Evolutionary conservation across 1,140 invertebrate genomes (phyloP).

Genomic region (Chrysoperla carnea): DNA sequence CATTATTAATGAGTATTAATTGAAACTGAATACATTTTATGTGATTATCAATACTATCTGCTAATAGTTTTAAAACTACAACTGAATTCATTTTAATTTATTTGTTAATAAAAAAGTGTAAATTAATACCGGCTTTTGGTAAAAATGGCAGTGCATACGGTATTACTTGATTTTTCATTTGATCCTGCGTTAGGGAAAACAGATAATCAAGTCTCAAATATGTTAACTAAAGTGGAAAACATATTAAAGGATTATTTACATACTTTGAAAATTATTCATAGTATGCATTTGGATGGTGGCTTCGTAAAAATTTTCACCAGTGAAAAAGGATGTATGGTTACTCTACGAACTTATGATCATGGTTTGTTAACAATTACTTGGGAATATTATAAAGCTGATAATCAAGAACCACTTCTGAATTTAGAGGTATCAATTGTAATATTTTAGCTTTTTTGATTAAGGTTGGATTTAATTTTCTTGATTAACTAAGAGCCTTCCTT

Average conservation of each 20-base stretch:
- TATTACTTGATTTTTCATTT: constrained; percentile 63
- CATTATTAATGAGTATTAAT: too few relatives aligned
- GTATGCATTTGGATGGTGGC: constrained; percentile 38
- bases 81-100: too few relatives aligned
- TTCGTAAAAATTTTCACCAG: constrained; percentile 47
- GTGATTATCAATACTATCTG: too few relatives aligned
- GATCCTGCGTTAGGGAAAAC: constrained; percentile 44
- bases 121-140: too few relatives aligned
- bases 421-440: constrained; percentile 39
- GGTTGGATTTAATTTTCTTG: not conserved
- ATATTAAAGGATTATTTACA: constrained; percentile 47
- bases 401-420: constrained; percentile 45
- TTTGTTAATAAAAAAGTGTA: too few relatives aligned
- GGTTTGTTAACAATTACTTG: constrained; percentile 61
- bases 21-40: too few relatives aligned
- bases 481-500: not conserved
- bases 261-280: constrained; percentile 38
- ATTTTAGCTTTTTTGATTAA: constrained; percentile 3
- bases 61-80: too few relatives aligned
- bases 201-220: constrained; percentile 38
- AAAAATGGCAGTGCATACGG: constrained; percentile 60
- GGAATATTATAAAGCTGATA: constrained; percentile 59
- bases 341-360: constrained; percentile 47
- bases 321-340: constrained; percentile 46
- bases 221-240: constrained; percentile 44